Evolutionary conservation across 2,797 vertebrate species (phyloP).

Genomic region (Lemur catta): DNA sequence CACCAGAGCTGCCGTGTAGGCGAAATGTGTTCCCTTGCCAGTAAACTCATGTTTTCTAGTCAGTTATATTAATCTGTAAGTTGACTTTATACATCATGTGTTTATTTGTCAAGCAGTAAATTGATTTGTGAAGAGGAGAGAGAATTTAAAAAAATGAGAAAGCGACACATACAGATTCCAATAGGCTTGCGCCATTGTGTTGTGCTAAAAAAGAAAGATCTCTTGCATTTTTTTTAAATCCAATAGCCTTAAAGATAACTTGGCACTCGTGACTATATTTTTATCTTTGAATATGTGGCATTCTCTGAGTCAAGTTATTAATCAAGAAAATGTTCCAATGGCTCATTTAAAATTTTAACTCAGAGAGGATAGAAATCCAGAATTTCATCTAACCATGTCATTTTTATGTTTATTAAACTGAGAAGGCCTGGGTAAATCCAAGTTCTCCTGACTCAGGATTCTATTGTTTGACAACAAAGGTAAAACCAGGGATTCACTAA

Average conservation of each 20-base stretch:
- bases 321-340: background rate
- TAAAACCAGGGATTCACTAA: background rate
- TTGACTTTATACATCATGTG: slow-evolving; percentile 74
- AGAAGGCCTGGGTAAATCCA: background rate
- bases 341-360: background rate
- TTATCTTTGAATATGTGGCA: background rate
- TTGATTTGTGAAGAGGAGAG: slow-evolving; percentile 74
- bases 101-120: slow-evolving; percentile 81
- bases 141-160: slow-evolving; percentile 44
- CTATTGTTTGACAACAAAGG: background rate
- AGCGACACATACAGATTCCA: slow-evolving; percentile 43
- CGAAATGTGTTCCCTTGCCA: slow-evolving; percentile 55
- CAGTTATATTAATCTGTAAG: slow-evolving; percentile 77
- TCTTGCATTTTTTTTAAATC: background rate
- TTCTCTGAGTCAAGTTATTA: background rate
- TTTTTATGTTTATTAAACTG: background rate
- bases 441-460: background rate
- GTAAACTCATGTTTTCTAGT: slow-evolving; percentile 68
- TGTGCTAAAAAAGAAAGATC: slow-evolving; percentile 22
- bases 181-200: slow-evolving; percentile 33
- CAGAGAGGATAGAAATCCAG: background rate
- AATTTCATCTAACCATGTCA: background rate
- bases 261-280: slow-evolving; percentile 36
- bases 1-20: slow-evolving; percentile 38
- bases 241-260: slow-evolving; percentile 53